Evolutionary conservation across 2,888 invertebrate genomes (phyloP), one percentile per base, ranked within the genome.

Genomic region (Cephonodes hylas): DNA sequence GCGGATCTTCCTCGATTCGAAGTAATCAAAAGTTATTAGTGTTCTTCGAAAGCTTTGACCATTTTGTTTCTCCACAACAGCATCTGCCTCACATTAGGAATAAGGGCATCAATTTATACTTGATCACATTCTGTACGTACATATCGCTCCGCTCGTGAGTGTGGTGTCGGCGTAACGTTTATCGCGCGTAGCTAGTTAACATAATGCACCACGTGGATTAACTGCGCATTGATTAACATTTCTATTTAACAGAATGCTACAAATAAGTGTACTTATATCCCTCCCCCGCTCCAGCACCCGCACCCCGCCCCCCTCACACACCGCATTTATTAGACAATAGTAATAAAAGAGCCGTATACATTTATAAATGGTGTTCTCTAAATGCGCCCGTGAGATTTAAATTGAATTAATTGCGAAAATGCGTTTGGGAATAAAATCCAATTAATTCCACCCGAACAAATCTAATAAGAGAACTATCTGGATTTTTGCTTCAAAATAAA

Each of bases 161-260:
- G 10, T 18, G 7, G 5, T 4, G 4, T 8, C 18, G 27, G 31
- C 4, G 31, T 53, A 31, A 4, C 53, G 53, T 53, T 53, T 53
- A 53, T 53, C 53, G 53, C 18, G 8, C 27, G 53, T 53, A 53
- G 53, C 27, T 53, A 53, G 48, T 53, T 53, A 53, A 31, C 31
- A 53, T 53, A 53, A 53, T 53, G 53, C 53, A 31, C 27, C 27
- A 53, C 27, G 31, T 18, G 53, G 53, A 53, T 53, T 31, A 53
- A 53, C 53, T 53, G 27, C 27, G 53, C 31, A 53, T 31, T 53
- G 31, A 53, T 53, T 53, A 53, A 53, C 53, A 53, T 53, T 53
- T 53, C 31, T 31, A 31, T 31, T 53, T 53, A 18, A 53, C 23
- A 45, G 53, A 48, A n/a, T 53, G 18, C 8, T 53, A 18, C 53